Conservation (phyloP, 2,113 vertebrate species). For the Sapajus apella region DNA sequence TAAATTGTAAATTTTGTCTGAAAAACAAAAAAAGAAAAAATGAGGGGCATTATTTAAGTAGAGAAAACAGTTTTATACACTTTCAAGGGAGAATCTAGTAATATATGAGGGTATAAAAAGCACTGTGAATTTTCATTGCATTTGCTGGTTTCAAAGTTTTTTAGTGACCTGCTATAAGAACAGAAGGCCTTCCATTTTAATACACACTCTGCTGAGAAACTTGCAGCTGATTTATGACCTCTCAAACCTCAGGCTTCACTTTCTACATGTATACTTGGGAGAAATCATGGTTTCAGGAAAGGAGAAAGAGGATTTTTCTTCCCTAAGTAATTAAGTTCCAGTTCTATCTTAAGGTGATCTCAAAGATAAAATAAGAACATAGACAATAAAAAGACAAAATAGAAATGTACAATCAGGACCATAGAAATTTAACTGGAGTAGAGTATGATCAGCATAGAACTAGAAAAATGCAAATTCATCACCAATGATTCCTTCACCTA, state of each 20-base stretch:
- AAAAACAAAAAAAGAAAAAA: neutral
- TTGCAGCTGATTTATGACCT: constrained; percentile 73
- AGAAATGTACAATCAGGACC: neutral
- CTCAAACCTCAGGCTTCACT: neutral
- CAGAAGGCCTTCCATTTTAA: constrained; percentile 78
- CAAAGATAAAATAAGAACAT: neutral
- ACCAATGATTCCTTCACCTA: neutral
- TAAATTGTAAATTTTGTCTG: neutral
- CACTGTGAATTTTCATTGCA: neutral
- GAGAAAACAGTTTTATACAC: neutral
- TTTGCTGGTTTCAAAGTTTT: neutral
- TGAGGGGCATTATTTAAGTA: neutral
- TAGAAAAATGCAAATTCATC: neutral
- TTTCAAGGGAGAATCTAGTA: neutral
- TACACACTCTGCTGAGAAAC: constrained; percentile 75
- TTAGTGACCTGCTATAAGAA: constrained; percentile 60
- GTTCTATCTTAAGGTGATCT: neutral
- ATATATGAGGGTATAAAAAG: neutral
- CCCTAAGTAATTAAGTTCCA: constrained; percentile 5
- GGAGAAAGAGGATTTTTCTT: neutral
- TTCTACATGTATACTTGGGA: neutral
- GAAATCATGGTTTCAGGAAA: neutral
- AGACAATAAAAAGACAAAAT: neutral
- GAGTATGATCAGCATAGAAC: neutral
- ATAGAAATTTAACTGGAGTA: neutral